Evolutionary conservation across 2,888 invertebrate genomes (phyloP).

Genomic region (Hyles lineata): DNA sequence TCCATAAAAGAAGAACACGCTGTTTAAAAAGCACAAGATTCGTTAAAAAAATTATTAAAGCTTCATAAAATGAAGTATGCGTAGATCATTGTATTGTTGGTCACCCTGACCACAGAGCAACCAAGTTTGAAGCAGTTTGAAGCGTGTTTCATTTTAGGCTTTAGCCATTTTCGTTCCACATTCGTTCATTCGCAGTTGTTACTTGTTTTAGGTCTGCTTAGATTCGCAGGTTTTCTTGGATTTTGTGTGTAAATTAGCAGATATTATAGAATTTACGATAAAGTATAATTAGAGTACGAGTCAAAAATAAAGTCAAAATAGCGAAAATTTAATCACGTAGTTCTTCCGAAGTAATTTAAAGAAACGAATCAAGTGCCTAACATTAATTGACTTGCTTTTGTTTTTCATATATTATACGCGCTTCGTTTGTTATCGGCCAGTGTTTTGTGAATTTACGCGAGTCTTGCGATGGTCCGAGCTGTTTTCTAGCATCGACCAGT

Average conservation of each 20-base stretch:
- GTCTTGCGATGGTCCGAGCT: slow-evolving; percentile 78
- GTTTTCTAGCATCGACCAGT: slow-evolving; percentile 83
- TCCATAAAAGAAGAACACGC: too few species aligned
- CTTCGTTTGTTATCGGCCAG: slow-evolving; percentile 59
- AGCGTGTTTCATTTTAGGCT: background rate
- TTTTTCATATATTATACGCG: slow-evolving; percentile 49
- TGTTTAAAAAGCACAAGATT: too few species aligned
- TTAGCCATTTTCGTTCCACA: slow-evolving; percentile 28
- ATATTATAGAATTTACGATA: slow-evolving; percentile 2
- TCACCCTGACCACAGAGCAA: background rate
- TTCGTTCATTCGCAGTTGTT: slow-evolving; percentile 19
- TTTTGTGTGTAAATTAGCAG: slow-evolving; percentile 3
- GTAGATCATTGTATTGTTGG: background rate
- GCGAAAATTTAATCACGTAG: slow-evolving; percentile 3
- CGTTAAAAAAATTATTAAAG: too few species aligned
- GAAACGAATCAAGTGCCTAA: slow-evolving; percentile 71
- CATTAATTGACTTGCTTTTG: slow-evolving; percentile 52
- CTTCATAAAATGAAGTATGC: background rate
- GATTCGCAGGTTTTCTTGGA: slow-evolving; percentile 23
- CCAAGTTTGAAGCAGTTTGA: background rate
- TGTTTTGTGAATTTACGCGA: slow-evolving; percentile 65
- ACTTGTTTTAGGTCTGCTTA: slow-evolving; percentile 35
- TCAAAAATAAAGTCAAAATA: background rate
- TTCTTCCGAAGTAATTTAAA: slow-evolving; percentile 34
- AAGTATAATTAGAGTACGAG: background rate